These are phyloP conservation scores for Brachionus rubens DNA, from an alignment of 1,140 invertebrate genomes.

Conservation along the genomic window DNA sequence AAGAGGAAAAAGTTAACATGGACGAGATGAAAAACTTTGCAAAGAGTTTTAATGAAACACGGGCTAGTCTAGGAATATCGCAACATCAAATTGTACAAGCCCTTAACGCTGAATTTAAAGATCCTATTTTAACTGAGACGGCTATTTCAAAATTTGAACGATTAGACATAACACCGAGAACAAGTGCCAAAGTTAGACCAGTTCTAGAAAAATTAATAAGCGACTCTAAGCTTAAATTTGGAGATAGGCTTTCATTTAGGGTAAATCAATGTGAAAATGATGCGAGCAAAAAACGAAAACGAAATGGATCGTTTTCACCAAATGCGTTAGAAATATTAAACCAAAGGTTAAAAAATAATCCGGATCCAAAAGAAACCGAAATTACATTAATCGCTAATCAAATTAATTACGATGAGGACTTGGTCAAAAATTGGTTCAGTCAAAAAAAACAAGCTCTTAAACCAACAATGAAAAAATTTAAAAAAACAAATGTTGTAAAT, in stretches of 20 bases:
- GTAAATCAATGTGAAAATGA: background rate
- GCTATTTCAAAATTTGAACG: conserved; percentile 13
- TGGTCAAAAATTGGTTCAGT: conserved; percentile 37
- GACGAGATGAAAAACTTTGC: conserved; percentile 10
- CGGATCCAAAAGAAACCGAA: conserved; percentile 1
- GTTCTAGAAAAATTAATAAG: conserved; percentile 17
- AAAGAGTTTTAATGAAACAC: background rate
- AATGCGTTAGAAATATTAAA: background rate
- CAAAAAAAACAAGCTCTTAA: background rate
- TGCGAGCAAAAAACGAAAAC: conserved; percentile 16
- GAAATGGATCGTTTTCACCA: conserved; percentile 17
- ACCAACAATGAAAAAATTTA: background rate
- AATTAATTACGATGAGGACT: conserved; percentile 17
- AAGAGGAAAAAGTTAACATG: background rate
- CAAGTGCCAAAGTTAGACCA: conserved; percentile 13
- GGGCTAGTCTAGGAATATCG: background rate
- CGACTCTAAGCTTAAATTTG: conserved; percentile 26
- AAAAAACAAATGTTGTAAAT: conserved; percentile 28
- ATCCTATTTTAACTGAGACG: conserved; percentile 16
- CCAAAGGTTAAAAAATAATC: conserved; percentile 16
- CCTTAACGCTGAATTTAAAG: conserved; percentile 2
- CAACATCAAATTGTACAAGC: background rate
- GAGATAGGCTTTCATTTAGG: background rate
- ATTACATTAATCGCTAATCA: background rate
- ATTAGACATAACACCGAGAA: background rate